Evolutionary conservation across 2,113 vertebrate species (phyloP), one percentile per base, ranked within the genome.

Genomic region (Indicator maculatus): DNA sequence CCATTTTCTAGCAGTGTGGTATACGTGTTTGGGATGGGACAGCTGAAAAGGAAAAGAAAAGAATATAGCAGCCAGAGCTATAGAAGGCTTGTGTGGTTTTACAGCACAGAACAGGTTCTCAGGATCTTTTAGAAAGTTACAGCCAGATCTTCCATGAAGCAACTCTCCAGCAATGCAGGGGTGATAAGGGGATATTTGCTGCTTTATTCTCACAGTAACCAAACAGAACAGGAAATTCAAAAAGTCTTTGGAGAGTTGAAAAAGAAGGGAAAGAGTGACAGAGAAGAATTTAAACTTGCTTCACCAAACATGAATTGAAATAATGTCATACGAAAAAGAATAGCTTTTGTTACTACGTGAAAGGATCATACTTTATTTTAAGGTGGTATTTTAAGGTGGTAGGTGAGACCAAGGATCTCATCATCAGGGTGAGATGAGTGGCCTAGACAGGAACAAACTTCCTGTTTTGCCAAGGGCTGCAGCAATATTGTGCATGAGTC

Each of bases 1-100:
- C 99, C 99, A 0, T 99, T 99, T 89, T 97, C 93, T 45, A 99
- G 55, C 80, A 99, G 96, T 0, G n/a, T 96, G 50, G 98, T 99
- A 83, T 97, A 97, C 0, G 79, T 90, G 45, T 98, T 96, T 36
- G 96, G 94, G 53, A 98, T 18, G 8, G 98, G 93, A 74, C 99
- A 99, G 94, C 99, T 99, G 97, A 69, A 94, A 90, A 83, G 26
- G 53, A 88, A 61, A 44, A 67, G 9, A 50, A 66, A 33, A 61
- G 83, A 21, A 2, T 52, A 71, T 19, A 87, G 66, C 27, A 92
- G 45, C 12, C 59, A 19, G 44, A 38, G 47, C 47, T 77, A 30
- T 38, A 36, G 66, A 70, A 86, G 75, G 14, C 41, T 59, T 12
- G 12, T 50, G 28, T 52, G n/a, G 9, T 33, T 39, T 9, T 6